phyloP scores from a whole-genome alignment of 1,140 invertebrate genomes.

The Latrodectus geometricus region DNA sequence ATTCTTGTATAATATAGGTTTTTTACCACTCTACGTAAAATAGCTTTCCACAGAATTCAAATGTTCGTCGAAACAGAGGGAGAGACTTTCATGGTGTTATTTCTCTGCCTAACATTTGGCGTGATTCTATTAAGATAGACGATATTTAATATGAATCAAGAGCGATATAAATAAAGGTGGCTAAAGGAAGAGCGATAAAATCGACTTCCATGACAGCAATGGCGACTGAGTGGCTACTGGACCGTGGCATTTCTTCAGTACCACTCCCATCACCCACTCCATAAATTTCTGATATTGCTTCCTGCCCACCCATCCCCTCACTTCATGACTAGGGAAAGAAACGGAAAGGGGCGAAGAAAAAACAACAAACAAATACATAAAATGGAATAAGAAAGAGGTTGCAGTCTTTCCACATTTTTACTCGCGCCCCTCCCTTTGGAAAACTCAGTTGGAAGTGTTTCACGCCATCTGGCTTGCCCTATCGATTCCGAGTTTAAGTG shows the following conservation, averaged over 20 bases:
- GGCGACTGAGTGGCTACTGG: conserved; percentile 27
- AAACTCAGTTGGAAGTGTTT: conserved; percentile 29
- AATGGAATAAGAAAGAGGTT: conserved; percentile 37
- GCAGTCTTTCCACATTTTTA: conserved; percentile 25
- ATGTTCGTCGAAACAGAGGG: too few relatives aligned
- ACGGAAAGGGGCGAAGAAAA: not conserved
- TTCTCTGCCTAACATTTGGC: conserved; percentile 16
- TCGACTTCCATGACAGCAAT: conserved; percentile 21
- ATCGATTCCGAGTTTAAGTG: conserved; percentile 35
- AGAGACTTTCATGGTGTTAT: not conserved
- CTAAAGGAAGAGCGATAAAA: conserved; percentile 39
- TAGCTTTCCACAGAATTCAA: too few relatives aligned
- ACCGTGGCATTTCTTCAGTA: conserved; percentile 22
- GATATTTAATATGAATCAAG: conserved; percentile 60
- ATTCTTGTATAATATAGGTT: too few relatives aligned
- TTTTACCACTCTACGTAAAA: too few relatives aligned
- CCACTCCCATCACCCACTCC: conserved; percentile 54
- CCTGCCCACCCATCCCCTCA: conserved; percentile 9
- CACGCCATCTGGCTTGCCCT: conserved; percentile 46
- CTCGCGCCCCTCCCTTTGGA: conserved; percentile 31
- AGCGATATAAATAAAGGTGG: conserved; percentile 41
- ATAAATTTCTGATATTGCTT: conserved; percentile 58
- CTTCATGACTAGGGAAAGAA: not conserved
- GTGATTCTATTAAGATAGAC: conserved; percentile 58
- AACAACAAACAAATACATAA: conserved; percentile 37